Evolutionary conservation across 2,797 vertebrate genomes (phyloP).

Genomic region (Micropoecilia bifurca): DNA sequence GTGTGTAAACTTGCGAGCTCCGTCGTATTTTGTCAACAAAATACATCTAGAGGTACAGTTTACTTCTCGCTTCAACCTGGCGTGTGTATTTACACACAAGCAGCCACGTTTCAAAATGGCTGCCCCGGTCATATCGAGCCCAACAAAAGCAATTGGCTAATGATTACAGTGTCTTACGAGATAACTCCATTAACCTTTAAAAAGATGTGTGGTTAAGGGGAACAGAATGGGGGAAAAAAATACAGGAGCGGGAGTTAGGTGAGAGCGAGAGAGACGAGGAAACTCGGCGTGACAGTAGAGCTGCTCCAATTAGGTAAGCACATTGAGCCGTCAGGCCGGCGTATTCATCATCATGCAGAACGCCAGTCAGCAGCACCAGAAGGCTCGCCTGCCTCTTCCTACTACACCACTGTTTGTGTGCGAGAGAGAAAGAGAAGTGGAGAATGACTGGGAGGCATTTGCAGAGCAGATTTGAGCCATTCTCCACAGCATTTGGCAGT

Average conservation of each 20-base stretch:
- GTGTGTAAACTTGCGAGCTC: neutral
- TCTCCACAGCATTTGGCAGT: conserved; percentile 51
- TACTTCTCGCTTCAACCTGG: conserved; percentile 1
- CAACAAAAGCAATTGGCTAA: conserved; percentile 74
- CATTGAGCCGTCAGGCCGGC: conserved; percentile 77
- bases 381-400: conserved; percentile 41
- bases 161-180: conserved; percentile 76
- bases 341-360: conserved; percentile 78
- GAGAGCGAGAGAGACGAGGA: conserved; percentile 38
- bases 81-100: conserved; percentile 32
- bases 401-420: conserved; percentile 47
- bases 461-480: conserved; percentile 63
- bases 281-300: conserved; percentile 69
- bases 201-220: conserved; percentile 68
- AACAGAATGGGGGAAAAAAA: conserved; percentile 40
- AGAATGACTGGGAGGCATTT: conserved; percentile 49
- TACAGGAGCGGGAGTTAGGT: conserved; percentile 40
- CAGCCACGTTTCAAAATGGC: conserved; percentile 55
- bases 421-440: conserved; percentile 9
- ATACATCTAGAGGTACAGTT: neutral
- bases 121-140: conserved; percentile 56
- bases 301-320: conserved; percentile 83
- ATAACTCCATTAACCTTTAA: conserved; percentile 80
- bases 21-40: neutral
- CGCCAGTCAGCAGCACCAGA: conserved; percentile 66